Conservation (phyloP, 92 coral and sea anemone species). For the Nematostella vectensis region DNA sequence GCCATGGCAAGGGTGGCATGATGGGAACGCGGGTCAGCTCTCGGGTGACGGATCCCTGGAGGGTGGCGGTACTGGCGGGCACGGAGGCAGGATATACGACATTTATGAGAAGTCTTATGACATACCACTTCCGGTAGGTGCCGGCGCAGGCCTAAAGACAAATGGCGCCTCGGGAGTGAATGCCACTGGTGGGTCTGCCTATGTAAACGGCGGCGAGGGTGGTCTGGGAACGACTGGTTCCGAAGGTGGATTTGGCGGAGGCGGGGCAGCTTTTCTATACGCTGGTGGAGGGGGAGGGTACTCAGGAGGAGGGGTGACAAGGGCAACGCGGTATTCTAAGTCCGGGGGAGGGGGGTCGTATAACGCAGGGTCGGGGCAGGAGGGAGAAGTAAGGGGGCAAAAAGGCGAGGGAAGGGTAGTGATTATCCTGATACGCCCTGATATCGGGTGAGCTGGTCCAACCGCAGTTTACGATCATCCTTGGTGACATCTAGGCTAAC, state of each 20-base stretch:
- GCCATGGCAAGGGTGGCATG: conserved; percentile 8
- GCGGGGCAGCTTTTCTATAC: conserved; percentile 45
- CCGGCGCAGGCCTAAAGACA: conserved; percentile 38
- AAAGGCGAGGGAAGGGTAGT: conserved; percentile 49
- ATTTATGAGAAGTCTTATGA: conserved; percentile 16
- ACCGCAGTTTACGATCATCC: too few relatives aligned
- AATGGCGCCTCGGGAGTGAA: conserved; percentile 18
- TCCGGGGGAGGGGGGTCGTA: conserved; percentile 94
- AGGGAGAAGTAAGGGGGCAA: conserved; percentile 10
- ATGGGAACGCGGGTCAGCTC: conserved; percentile 67
- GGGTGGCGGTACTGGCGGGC: conserved; percentile 55
- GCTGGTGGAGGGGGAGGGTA: conserved; percentile 98
- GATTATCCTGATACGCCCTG: conserved; percentile 27
- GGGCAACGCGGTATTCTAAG: conserved; percentile 12
- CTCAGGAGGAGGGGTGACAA: conserved; percentile 83
- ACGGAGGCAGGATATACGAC: conserved; percentile 44
- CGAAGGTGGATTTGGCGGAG: conserved; percentile 91
- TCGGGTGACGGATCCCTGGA: conserved; percentile 49
- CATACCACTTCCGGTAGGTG: conserved; percentile 41
- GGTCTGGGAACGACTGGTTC: conserved; percentile 19
- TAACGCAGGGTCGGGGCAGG: conserved; percentile 39
- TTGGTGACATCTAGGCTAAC: too few relatives aligned
- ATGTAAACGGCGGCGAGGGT: conserved; percentile 62
- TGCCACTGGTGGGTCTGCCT: conserved; percentile 36
- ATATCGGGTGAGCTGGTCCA: not conserved